Evolutionary conservation across 2,888 invertebrate species (phyloP), one percentile per base, ranked within the genome.

Genomic region (Galerucella pusilla): DNA sequence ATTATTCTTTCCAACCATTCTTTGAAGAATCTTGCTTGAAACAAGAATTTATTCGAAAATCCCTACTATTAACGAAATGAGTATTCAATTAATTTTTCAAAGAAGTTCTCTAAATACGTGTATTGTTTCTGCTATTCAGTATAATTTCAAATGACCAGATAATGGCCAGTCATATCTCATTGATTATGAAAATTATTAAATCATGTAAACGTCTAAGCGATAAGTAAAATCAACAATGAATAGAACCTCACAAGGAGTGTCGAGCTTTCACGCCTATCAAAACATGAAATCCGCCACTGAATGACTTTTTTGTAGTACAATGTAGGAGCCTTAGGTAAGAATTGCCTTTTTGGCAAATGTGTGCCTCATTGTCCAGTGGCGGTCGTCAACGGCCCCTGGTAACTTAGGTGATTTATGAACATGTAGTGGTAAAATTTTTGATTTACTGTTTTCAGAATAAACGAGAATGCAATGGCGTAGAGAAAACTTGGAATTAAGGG

Each of bases 331-430:
- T 75, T 60, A 68, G 68, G 68, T 64, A 63, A 61, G 54, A 68
- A 14, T 68, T 78, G 75, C 68, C 75, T 80, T 79, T 80, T 80
- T 80, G 81, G 60, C 72, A 72, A 78, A 84, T 83, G 82, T 81
- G 83, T 81, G 82, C 84, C 82, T 83, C 84, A 84, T 85, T 86
- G 86, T 86, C 85, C 86, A 79, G 84, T 84, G 86, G 86, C 85
- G 85, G 86, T 85, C 86, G 83, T 86, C 86, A 86, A 84, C 87
- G 81, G 81, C 76, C 78, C 83, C 61, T 75, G 75, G 70, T 72
- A 63, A 65, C 46, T 71, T 54, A 54, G 16, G 64, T 79, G 85
- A 86, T 86, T 86, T 86, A 86, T 82, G 85, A 81, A 46, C 79
- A 76, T 75, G 70, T 71, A 71, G 71, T 46, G 75, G 65, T 70